phyloP scores from a whole-genome alignment of 2,888 invertebrate genomes.

The Eristalis arbustorum region DNA sequence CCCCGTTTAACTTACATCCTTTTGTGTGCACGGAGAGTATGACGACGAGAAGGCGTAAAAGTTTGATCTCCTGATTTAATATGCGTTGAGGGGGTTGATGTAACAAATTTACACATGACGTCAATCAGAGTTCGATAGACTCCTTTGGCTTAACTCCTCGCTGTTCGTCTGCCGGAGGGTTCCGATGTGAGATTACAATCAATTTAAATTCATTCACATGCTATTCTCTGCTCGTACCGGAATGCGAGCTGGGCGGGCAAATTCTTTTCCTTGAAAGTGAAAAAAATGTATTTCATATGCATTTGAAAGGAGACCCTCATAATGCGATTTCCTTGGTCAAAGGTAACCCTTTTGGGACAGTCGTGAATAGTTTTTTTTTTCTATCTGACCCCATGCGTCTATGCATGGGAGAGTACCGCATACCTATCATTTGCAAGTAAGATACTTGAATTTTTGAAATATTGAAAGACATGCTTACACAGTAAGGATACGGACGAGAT shows the following conservation, averaged over 20 bases:
- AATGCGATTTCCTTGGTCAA: constrained; percentile 65
- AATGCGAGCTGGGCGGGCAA: background rate
- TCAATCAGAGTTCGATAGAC: constrained; percentile 34
- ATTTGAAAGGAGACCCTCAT: constrained; percentile 59
- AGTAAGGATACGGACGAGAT: background rate
- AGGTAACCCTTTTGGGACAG: constrained; percentile 62
- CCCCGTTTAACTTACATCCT: background rate
- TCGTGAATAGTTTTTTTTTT: constrained; percentile 19
- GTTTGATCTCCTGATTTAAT: constrained; percentile 32
- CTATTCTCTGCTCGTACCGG: background rate
- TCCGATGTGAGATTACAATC: constrained; percentile 16
- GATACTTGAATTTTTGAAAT: background rate
- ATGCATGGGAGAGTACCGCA: background rate
- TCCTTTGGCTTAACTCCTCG: background rate
- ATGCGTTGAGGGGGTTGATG: background rate
- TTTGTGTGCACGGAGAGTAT: background rate
- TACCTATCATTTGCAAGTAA: background rate
- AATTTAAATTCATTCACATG: constrained; percentile 43
- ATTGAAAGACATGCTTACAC: background rate
- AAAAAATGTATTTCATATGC: constrained; percentile 50
- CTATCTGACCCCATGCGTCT: background rate
- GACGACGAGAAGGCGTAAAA: background rate
- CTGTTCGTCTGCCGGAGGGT: background rate
- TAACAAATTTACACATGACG: constrained; percentile 3
- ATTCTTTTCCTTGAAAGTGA: background rate